These are phyloP conservation scores for Heliconius ethilla DNA, from an alignment of 2,888 invertebrate genomes.

Conservation along the genomic window DNA sequence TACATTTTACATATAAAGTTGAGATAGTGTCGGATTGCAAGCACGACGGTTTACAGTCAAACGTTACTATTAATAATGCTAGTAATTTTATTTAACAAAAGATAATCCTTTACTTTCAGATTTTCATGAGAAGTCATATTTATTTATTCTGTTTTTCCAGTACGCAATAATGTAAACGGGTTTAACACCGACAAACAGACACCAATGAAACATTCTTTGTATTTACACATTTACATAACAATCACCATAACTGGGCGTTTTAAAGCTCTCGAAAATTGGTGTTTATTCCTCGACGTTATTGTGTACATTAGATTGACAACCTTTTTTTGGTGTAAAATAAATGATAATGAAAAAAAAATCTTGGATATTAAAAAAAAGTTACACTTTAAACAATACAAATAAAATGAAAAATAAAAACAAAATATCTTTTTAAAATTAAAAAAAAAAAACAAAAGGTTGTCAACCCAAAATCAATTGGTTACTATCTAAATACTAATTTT, in stretches of 20 bases:
- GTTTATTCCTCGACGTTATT: slow-evolving; percentile 35
- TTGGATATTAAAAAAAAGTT: background rate
- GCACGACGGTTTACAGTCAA: too few relatives aligned
- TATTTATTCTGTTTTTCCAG: background rate
- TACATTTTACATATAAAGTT: slow-evolving; percentile 2
- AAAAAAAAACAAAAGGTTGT: slow-evolving; percentile 43
- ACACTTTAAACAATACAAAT: background rate
- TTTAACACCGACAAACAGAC: slow-evolving; percentile 31
- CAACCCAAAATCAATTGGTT: slow-evolving; percentile 46
- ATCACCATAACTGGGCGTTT: slow-evolving; percentile 24
- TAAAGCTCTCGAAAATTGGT: slow-evolving; percentile 33
- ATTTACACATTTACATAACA: slow-evolving; percentile 23
- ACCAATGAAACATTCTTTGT: slow-evolving; percentile 23
- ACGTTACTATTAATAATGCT: too few relatives aligned
- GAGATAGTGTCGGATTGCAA: too few relatives aligned
- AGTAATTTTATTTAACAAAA: too few relatives aligned
- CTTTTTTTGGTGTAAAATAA: slow-evolving; percentile 12
- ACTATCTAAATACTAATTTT: slow-evolving; percentile 45
- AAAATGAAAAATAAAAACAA: background rate
- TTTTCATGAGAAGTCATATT: too few relatives aligned
- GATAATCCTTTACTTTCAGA: too few relatives aligned
- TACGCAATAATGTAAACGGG: slow-evolving; percentile 30
- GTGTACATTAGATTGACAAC: slow-evolving; percentile 34
- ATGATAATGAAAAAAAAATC: background rate
- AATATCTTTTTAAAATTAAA: background rate